phyloP scores from a whole-genome alignment of 2,113 vertebrate species.

The Gulo gulo region DNA sequence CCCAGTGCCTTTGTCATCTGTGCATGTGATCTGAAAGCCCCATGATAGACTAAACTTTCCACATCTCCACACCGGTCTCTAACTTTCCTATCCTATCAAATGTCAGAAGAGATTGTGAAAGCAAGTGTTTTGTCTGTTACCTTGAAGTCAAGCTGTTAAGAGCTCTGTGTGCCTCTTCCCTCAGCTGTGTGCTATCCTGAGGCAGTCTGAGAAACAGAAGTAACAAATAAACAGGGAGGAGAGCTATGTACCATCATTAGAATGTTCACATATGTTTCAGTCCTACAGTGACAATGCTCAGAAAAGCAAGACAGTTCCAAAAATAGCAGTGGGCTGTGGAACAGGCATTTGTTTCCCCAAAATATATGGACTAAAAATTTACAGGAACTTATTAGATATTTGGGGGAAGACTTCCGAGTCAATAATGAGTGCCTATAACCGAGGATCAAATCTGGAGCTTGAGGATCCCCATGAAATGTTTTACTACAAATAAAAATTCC shows the following conservation, averaged over 20 bases:
- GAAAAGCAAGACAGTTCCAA: conserved; percentile 33
- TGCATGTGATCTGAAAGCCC: not conserved
- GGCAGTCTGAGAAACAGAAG: conserved; percentile 44
- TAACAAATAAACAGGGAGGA: conserved; percentile 40
- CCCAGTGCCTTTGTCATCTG: conserved; percentile 51
- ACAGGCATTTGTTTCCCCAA: not conserved
- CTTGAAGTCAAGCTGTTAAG: conserved; percentile 51
- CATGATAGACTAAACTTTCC: not conserved
- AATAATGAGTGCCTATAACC: not conserved
- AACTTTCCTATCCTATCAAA: not conserved
- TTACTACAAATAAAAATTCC: conserved; percentile 60
- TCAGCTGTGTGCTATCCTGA: not conserved
- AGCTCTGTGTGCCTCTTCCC: not conserved
- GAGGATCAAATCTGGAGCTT: conserved; percentile 45
- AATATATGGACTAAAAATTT: conserved; percentile 2
- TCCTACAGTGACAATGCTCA: not conserved
- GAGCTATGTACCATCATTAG: not conserved
- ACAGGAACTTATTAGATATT: conserved; percentile 6
- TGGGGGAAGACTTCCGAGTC: not conserved
- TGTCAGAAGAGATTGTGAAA: not conserved
- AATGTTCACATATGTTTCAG: conserved; percentile 33
- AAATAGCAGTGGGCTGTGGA: not conserved
- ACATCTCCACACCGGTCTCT: not conserved
- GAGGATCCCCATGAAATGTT: conserved; percentile 44
- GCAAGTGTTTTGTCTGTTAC: conserved; percentile 44